Evolutionary conservation across 2,888 invertebrate species (phyloP), one percentile per base, ranked within the genome.

Genomic region (Spisula solida): DNA sequence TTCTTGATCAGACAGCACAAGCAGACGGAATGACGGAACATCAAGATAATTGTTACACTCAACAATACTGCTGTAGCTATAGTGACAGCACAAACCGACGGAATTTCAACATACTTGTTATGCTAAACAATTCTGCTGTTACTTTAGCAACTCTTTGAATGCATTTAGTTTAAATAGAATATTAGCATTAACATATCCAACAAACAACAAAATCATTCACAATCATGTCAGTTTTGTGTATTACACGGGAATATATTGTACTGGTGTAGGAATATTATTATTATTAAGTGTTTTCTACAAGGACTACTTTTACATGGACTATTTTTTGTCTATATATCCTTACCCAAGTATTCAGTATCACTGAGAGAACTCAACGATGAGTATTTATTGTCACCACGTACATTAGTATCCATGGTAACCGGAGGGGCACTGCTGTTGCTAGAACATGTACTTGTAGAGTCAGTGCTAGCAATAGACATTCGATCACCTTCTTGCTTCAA

Each of bases 391-490:
- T 92, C 92, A 34, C 70, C 87, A 56, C 56, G 91, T 47, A 83
- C 75, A 79, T 85, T 85, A 79, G 82, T 81, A 31, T 88, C 89
- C 78, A 84, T 88, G 60, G 82, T 82, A 66, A 86, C 56, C 16
- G 86, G 87, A 16, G 88, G 87, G 34, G 83, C 86, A 82, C 88
- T 89, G 82, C 88, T 84, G 55, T 79, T 88, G 82, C 94, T 94
- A 93, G 93, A 94, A 82, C 92, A 92, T 48, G 94, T 94, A 90
- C 94, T 93, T 60, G 94, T 91, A 56, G 94, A 94, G 29, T 93
- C 93, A 56, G 91, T 92, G 87, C 94, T 95, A 47, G 93, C 93
- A 18, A 94, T 86, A 41, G 94, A 95, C 90, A 93, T 90, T 83
- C 93, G 82, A 87, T 94, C 94, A 79, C 92, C 93, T 79, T 87